These are phyloP conservation scores for Rotaria macrura DNA, from an alignment of 2,888 invertebrate species.

Conservation along the genomic window DNA sequence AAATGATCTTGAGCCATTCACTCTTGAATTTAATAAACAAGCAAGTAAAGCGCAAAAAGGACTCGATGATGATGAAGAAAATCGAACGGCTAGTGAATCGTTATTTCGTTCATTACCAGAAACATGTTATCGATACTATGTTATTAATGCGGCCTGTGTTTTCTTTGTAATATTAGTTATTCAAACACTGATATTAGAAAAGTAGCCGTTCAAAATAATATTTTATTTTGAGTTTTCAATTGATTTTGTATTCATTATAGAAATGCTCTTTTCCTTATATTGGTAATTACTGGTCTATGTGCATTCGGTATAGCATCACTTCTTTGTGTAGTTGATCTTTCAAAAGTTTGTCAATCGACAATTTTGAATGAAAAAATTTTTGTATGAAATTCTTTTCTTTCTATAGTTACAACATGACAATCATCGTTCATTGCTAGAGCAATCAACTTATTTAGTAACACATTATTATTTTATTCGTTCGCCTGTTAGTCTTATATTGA, in stretches of 20 bases:
- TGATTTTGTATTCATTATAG: not conserved
- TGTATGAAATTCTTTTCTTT: not conserved
- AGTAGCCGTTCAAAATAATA: not conserved
- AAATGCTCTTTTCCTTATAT: slow-evolving; percentile 2
- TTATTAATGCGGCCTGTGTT: not conserved
- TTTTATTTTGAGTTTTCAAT: not conserved
- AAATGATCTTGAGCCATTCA: not conserved
- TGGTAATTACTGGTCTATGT: slow-evolving; percentile 4
- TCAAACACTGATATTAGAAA: not conserved
- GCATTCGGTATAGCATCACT: slow-evolving; percentile 19
- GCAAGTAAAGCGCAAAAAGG: not conserved
- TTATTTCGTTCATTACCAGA: slow-evolving; percentile 19
- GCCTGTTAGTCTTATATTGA: not conserved
- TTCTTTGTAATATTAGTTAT: not conserved
- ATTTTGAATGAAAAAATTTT: not conserved
- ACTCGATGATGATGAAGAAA: not conserved
- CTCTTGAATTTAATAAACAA: not conserved
- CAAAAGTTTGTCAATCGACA: slow-evolving; percentile 19
- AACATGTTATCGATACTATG: slow-evolving; percentile 13
- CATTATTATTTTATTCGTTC: slow-evolving; percentile 17
- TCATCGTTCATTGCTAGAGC: not conserved
- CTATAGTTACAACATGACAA: slow-evolving; percentile 9
- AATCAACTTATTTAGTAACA: not conserved
- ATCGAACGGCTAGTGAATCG: not conserved
- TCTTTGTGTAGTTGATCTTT: slow-evolving; percentile 19